Base-by-base conservation (phyloP, 2,113 vertebrate genomes). In the Myotis brandtii region DNA sequence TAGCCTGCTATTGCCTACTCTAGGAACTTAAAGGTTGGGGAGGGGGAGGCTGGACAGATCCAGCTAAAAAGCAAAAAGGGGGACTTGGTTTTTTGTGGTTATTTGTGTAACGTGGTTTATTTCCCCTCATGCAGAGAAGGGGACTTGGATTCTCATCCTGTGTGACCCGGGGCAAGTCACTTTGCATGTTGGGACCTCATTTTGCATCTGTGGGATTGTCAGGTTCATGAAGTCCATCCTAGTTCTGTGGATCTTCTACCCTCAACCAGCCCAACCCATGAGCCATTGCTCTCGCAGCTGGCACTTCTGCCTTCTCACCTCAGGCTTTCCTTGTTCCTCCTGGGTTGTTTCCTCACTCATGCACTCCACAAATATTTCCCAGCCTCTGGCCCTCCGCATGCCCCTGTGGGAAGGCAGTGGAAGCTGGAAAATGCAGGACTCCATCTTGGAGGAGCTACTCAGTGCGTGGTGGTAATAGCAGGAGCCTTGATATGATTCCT, bases 261-360 rank as follows among this genome's bases (percentile, higher is more conserved):
- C 46, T 64, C 90, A 73, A 84, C 54, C 77, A 87, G 69, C 40
- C 76, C 91, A 85, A 93, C 72, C n/a, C 46, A 89, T 43, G 91
- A 85, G 32, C 83, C 83, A 92, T 69, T 69, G 50, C 70, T 95
- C 10, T 91, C 59, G 4, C 91, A 69, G 62, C 30, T 84, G 64
- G 17, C 48, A 27, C 17, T 91, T 94, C 84, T 93, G 75, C 88
- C 54, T 75, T 79, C 79, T 93, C 54, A 91, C 50, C 73, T 64
- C 56, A 89, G 64, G 82, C 86, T 96, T 95, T 84, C 56, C 73
- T 84, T 59, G 21, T 94, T 93, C 85, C 59, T 93, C 16, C 64
- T 75, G 93, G 32, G 37, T 90, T 50, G 50, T 75, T 79, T 91
- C 67, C 54, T 95, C 25, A n/a, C 64, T 81, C 59, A 66, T 30